phyloP scores from a whole-genome alignment of 2,888 invertebrate genomes.

The Erebia palarica region DNA sequence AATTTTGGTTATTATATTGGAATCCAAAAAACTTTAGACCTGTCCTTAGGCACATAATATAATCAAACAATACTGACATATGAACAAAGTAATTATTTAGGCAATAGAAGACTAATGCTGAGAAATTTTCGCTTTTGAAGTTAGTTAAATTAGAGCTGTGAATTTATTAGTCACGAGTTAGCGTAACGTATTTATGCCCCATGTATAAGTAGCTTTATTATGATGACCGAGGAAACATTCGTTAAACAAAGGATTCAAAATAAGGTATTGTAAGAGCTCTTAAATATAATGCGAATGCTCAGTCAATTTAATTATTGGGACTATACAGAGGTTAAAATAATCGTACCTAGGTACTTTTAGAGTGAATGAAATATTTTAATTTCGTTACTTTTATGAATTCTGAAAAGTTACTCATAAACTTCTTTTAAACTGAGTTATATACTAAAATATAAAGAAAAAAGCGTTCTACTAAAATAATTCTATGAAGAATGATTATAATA shows the following conservation, averaged over 20 bases:
- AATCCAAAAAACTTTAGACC: too few species aligned
- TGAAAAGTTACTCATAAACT: too few species aligned
- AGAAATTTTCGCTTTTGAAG: too few species aligned
- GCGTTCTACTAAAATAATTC: neutral
- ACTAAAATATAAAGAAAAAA: neutral
- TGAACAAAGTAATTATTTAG: too few species aligned
- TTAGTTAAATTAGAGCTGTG: too few species aligned
- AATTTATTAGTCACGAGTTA: too few species aligned
- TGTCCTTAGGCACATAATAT: too few species aligned
- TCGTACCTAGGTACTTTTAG: neutral
- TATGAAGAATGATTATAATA: constrained; percentile 27
- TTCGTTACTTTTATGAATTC: too few species aligned
- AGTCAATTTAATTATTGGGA: constrained; percentile 31
- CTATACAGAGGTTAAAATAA: constrained; percentile 20
- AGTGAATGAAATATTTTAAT: neutral
- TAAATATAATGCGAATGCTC: constrained; percentile 37
- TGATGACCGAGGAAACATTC: constrained; percentile 76
- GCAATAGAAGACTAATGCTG: too few species aligned
- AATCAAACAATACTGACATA: too few species aligned
- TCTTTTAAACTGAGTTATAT: too few species aligned
- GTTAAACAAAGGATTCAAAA: constrained; percentile 68
- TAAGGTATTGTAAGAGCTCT: constrained; percentile 59
- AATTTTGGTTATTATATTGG: too few species aligned
- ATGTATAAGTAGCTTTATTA: constrained; percentile 3
- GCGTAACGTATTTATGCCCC: neutral